Evolutionary conservation across 1,140 invertebrate genomes (phyloP), one percentile per base, ranked within the genome.

Genomic region (Hirudo medicinalis): DNA sequence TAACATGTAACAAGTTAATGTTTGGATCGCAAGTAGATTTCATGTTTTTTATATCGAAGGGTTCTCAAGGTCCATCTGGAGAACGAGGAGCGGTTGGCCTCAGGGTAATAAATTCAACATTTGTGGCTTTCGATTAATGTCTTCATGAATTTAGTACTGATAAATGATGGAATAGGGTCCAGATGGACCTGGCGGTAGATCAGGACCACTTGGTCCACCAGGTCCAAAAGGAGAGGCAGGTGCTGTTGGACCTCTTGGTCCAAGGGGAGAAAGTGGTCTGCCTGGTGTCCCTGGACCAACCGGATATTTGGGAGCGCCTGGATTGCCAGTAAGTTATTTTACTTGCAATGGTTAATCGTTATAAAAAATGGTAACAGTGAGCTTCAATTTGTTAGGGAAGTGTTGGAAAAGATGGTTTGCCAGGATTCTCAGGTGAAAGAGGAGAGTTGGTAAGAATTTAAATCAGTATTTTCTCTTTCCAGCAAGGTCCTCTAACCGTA

Each of bases 221-320:
- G 72, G 72, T 20, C 54, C 68, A n/a, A 73, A 69, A 71, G 72
- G 72, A 22, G 72, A 73, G 17, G n/a, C 40, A 27, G 72, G 72
- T 17, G 20, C 53, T 11, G 22, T 36, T 43, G 75, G 88, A 0
- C 82, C 83, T 8, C 79, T 85, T n/a, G 89, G 89, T 54, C 81
- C 87, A n/a, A 29, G 57, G 17, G 69, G 69, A 70, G 32, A 78
- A 49, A n/a, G 66, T 57, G 77, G 77, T 70, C 57, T 74, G 22
- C 66, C 71, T 43, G 77, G 77, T 72, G 84, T 86, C n/a, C 82
- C 85, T n/a, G 89, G 89, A 55, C 81, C 87, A 19, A n/a, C 67
- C 20, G 69, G 69, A 53, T 54, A 78, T 32, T 19, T 69, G 53
- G 77, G 77, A 67, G 53, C 75, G n/a, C 66, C 71, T 49, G 77